A percentile compares a stretch with the other conserved stretches of the same genome.
Evolutionary conservation across 2,113 vertebrate species (phyloP).

Genomic region (Pachypanchax playfairii): DNA sequence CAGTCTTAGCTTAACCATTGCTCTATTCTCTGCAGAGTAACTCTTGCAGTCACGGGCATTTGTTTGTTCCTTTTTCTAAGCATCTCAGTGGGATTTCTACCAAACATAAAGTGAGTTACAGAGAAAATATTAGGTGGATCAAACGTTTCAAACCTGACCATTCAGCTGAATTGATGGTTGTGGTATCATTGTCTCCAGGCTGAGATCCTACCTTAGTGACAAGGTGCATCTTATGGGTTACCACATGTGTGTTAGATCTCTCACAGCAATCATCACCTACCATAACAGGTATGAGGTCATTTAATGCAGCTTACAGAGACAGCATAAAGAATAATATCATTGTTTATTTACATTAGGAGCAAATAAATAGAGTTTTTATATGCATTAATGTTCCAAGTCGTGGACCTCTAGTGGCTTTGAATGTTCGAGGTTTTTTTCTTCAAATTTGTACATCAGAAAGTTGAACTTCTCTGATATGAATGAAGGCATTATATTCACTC

Average conservation of each 20-base stretch:
- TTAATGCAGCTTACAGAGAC: not conserved
- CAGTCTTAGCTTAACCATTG: not conserved
- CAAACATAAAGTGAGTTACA: constrained; percentile 74
- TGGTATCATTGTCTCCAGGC: constrained; percentile 73
- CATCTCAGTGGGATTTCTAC: constrained; percentile 87
- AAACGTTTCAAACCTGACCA: not conserved
- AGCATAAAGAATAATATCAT: not conserved
- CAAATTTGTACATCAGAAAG: too few species aligned
- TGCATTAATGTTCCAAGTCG: too few species aligned
- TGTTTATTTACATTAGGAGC: too few species aligned
- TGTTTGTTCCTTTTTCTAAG: constrained; percentile 86
- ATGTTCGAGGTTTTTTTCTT: too few species aligned
- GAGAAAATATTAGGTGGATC: too few species aligned
- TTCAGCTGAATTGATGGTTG: constrained; percentile 2
- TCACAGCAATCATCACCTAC: constrained; percentile 93
- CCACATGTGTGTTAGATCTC: constrained; percentile 88
- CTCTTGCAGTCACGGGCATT: constrained; percentile 89
- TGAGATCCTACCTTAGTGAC: constrained; percentile 88
- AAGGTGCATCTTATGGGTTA: constrained; percentile 91
- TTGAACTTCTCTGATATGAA: too few species aligned
- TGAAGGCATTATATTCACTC: too few species aligned
- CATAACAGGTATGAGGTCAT: constrained; percentile 84
- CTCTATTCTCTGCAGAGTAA: constrained; percentile 80
- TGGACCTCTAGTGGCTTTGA: too few species aligned
- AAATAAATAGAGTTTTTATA: too few species aligned